These are phyloP conservation scores for Galeopsomyia nigrocyanea DNA, from an alignment of 2,888 invertebrate species.

Conservation along the genomic window DNA sequence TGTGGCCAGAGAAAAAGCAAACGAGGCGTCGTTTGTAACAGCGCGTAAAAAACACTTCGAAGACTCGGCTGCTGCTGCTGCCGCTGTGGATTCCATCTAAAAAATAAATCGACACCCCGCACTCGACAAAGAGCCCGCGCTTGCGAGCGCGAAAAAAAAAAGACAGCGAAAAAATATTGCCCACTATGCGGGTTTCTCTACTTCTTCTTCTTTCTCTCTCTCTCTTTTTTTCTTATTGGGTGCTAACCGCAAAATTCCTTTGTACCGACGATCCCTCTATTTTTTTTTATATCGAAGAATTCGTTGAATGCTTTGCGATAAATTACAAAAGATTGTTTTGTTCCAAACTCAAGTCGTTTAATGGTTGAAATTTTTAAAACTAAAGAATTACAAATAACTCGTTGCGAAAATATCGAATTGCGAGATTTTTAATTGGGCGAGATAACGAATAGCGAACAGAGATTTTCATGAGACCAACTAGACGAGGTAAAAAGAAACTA, in stretches of 20 bases:
- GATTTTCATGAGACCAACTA: no score
- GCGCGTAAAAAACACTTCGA: conserved; percentile 15
- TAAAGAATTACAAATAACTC: no score
- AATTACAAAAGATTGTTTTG: background rate
- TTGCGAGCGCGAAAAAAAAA: background rate
- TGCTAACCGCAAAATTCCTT: background rate
- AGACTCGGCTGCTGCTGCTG: background rate
- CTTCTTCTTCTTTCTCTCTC: no score
- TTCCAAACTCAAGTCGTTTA: no score
- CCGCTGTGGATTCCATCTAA: conserved; percentile 11
- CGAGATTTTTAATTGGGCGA: no score
- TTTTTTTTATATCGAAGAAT: conserved; percentile 4
- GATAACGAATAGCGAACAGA: no score
- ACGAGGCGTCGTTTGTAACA: conserved; percentile 39
- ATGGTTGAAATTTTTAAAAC: no score
- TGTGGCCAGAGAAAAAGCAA: conserved; percentile 29
- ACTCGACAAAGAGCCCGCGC: background rate
- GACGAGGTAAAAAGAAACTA: no score
- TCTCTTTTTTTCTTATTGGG: background rate
- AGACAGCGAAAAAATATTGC: background rate
- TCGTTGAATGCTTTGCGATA: background rate
- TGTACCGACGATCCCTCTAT: background rate
- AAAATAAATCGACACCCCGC: conserved; percentile 19
- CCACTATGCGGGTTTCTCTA: background rate
- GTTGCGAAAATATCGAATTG: no score